These are phyloP conservation scores for Irena cyanogastra DNA, from an alignment of 2,113 vertebrate genomes.

Conservation along the genomic window DNA sequence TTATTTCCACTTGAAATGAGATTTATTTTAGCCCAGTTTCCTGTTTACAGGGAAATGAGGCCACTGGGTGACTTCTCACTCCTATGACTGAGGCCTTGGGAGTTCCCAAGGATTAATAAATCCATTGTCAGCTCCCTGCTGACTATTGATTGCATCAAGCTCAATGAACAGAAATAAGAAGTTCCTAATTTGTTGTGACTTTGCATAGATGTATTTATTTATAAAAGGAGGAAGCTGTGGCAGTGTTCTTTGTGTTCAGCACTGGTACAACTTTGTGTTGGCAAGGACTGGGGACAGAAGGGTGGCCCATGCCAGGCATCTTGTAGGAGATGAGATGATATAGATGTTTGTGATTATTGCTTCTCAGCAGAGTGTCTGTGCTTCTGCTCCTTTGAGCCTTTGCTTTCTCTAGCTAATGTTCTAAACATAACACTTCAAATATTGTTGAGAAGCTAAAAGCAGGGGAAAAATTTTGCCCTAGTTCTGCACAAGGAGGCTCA, in stretches of 20 bases:
- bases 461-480: background rate
- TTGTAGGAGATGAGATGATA: background rate
- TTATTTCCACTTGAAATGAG: background rate
- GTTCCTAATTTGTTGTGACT: constrained; percentile 62
- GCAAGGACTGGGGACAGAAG: background rate
- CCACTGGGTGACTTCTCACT: background rate
- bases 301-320: background rate
- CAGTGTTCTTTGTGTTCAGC: background rate
- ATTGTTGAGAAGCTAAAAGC: background rate
- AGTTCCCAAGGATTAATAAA: constrained; percentile 30
- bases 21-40: background rate
- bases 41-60: background rate
- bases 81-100: background rate
- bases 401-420: background rate
- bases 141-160: constrained; percentile 57
- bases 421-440: background rate
- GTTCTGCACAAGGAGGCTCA: background rate
- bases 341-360: background rate
- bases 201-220: constrained; percentile 61
- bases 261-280: background rate
- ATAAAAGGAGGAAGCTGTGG: constrained; percentile 4
- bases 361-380: background rate
- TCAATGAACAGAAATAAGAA: constrained; percentile 60
- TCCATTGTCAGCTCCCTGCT: background rate
- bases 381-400: background rate